Percentiles rank a stretch among this genome's conserved stretches.
Conservation (phyloP, 2,888 invertebrate species). For the Cerceris ruficornis region DNA sequence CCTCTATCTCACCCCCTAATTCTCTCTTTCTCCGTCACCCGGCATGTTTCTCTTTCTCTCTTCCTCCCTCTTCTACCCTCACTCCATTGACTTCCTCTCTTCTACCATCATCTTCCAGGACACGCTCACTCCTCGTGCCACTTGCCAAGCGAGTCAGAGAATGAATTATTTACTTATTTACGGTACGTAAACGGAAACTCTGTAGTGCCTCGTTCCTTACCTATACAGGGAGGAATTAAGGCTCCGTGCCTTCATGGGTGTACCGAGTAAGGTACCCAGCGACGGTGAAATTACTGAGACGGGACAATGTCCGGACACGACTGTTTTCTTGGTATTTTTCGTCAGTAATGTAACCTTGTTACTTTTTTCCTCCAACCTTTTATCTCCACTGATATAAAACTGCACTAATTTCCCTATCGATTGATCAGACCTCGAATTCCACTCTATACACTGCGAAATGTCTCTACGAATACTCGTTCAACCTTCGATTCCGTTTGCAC, state of each 20-base stretch:
- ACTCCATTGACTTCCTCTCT: slow-evolving; percentile 17
- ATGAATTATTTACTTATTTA: slow-evolving; percentile 81
- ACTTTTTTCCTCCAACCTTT: too few species aligned
- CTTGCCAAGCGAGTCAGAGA: slow-evolving; percentile 75
- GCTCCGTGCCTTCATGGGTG: slow-evolving; percentile 4
- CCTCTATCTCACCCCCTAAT: slow-evolving; percentile 3
- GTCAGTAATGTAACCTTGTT: not conserved
- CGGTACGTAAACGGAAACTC: slow-evolving; percentile 77
- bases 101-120: slow-evolving; percentile 45
- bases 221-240: slow-evolving; percentile 48
- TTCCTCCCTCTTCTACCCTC: slow-evolving; percentile 20
- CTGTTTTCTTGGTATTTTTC: slow-evolving; percentile 2
- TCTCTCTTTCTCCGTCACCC: slow-evolving; percentile 59
- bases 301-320: slow-evolving; percentile 5
- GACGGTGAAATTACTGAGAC: slow-evolving; percentile 12
- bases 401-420: not conserved
- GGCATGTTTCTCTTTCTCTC: slow-evolving; percentile 72
- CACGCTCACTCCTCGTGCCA: slow-evolving; percentile 65
- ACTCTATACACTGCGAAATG: slow-evolving; percentile 28
- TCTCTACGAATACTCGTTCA: not conserved
- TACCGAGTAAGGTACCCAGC: not conserved
- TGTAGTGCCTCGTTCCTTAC: slow-evolving; percentile 55
- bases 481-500: slow-evolving; percentile 32
- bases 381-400: too few species aligned
- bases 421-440: slow-evolving; percentile 11